These are phyloP conservation scores for Cantharis nigra DNA, from an alignment of 2,888 invertebrate species.

Conservation along the genomic window DNA sequence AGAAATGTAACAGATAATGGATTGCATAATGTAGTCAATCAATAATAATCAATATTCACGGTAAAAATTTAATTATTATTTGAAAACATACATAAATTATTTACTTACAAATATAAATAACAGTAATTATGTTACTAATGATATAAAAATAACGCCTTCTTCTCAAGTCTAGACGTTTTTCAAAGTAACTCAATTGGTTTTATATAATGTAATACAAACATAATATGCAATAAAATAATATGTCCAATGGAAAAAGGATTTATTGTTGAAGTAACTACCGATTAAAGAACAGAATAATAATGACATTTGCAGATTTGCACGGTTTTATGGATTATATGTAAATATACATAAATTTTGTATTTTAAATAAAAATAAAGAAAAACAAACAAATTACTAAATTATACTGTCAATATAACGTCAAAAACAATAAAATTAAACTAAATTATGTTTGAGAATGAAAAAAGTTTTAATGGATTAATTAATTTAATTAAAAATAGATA, in stretches of 20 bases:
- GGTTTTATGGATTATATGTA: neutral
- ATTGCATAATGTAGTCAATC: neutral
- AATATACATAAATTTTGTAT: too few species aligned
- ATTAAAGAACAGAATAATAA: neutral
- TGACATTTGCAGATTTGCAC: neutral
- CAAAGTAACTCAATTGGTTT: neutral
- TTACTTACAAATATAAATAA: neutral
- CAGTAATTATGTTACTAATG: neutral
- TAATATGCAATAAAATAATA: neutral
- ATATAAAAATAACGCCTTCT: neutral
- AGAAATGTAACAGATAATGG: neutral
- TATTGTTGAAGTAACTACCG: neutral
- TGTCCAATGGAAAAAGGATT: neutral
- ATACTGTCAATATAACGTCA: neutral
- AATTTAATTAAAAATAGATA: neutral
- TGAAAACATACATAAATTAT: neutral
- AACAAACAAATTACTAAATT: neutral
- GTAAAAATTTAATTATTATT: neutral
- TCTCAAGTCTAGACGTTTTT: neutral
- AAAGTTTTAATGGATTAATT: neutral
- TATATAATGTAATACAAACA: neutral
- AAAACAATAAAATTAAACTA: neutral
- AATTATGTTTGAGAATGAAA: neutral
- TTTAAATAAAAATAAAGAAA: neutral
- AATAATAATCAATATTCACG: neutral